Evolutionary conservation across 1,140 invertebrate species (phyloP), one percentile per base, ranked within the genome.

Genomic region (Heterodera schachtii): DNA sequence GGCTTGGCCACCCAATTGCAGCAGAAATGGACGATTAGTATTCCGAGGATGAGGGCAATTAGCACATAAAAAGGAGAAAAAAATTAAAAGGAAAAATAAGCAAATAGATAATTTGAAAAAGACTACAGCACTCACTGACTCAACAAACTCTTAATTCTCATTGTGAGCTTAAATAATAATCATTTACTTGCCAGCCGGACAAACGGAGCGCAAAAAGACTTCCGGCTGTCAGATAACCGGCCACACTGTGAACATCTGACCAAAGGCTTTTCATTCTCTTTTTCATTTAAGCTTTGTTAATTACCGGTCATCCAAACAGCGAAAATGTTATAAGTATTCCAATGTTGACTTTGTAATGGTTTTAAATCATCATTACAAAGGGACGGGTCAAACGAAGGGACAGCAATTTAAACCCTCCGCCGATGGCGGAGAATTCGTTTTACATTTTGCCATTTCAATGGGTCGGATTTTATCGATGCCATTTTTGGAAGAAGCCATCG

Each of bases 1-100:
- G 69, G 69, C 19, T 71, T 71, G 69, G 69, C 69, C 69, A 71
- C 69, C 69, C 31, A 46, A 46, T 71, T 71, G 69, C 69, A 71
- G 69, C 69, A 71, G 19, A 71, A 71, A 11, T 71, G 69, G 9
- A 71, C 69, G 6, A 71, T 71, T 4, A 71, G 31, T 41, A 71
- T 71, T 13, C 69, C 69, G 69, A 71, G 11, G 41, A 71, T 41
- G 19, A 71, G 69, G 19, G 69, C 69, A 41, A 19, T 11, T 6
- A 71, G 21, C n/a, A 71, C 69, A 16, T 41, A 11, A 46, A 41
- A 71, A 41, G 69, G 69, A 8, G 0, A 11, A 6, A 52, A 52
- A 0, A 31, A 31, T 52, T 52, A 52, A 52, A 8, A 8, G 49
- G 6, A 8, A 8, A 8, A 52, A 52, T 49, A 6, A 6, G 9